These are phyloP conservation scores for Chelonia mydas DNA, from an alignment of 2,797 vertebrate genomes.

Conservation along the genomic window DNA sequence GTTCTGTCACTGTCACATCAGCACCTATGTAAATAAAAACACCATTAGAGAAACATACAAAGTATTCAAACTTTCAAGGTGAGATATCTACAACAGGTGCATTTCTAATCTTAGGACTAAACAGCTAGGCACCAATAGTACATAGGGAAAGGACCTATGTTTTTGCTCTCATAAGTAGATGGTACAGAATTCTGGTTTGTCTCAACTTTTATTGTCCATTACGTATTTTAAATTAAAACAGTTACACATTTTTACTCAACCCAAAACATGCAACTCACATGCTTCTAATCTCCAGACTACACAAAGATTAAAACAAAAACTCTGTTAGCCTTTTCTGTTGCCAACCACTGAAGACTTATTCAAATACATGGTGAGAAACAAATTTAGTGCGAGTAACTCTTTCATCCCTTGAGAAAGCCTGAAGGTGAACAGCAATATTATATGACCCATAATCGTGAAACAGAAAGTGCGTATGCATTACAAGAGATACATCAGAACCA, in stretches of 20 bases:
- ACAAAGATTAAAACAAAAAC: background rate
- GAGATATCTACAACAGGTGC: accelerated
- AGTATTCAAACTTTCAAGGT: accelerated
- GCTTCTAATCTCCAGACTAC: background rate
- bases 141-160: background rate
- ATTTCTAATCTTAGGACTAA: accelerated
- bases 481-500: background rate
- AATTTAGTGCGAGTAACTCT: background rate
- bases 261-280: background rate
- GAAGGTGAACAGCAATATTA: background rate
- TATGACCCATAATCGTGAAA: background rate
- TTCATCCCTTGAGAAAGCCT: background rate
- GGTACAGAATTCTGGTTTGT: background rate
- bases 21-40: constrained; percentile 76
- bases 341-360: background rate
- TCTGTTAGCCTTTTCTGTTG: background rate
- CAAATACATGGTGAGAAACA: background rate
- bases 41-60: background rate
- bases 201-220: background rate
- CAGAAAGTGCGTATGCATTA: background rate
- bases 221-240: background rate
- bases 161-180: background rate
- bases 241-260: background rate
- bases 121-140: accelerated
- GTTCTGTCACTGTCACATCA: constrained; percentile 86